Percentiles rank a stretch among this genome's conserved stretches.
These are phyloP conservation scores for Anthrax anthrax DNA, from an alignment of 2,888 invertebrate genomes.

Conservation along the genomic window DNA sequence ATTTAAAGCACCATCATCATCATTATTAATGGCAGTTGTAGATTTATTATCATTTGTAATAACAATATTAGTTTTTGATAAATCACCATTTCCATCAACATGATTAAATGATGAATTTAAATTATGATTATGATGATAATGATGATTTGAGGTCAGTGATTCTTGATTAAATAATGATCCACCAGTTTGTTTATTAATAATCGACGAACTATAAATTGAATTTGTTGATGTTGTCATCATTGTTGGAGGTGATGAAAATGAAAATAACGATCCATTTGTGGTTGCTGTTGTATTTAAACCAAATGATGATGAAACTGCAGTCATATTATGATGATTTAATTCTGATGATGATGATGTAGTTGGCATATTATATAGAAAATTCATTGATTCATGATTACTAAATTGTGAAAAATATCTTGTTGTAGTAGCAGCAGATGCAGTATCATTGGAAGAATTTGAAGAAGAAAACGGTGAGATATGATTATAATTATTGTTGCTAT, in stretches of 20 bases:
- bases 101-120: no score
- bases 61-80: not conserved
- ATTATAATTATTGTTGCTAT: not conserved
- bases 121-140: no score
- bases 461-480: not conserved
- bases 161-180: no score
- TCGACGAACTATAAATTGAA: no score
- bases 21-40: not conserved
- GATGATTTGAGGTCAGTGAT: no score
- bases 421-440: no score
- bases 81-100: no score
- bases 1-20: not conserved
- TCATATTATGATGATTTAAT: not conserved
- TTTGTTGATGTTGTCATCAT: not conserved
- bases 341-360: conserved; percentile 2
- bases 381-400: conserved; percentile 12
- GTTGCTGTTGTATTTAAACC: conserved; percentile 1
- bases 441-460: no score
- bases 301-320: conserved; percentile 3
- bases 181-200: not conserved
- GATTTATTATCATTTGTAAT: no score
- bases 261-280: not conserved
- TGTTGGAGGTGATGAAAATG: not conserved
- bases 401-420: conserved; percentile 15
- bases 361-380: not conserved